Conservation (phyloP, 2,888 invertebrate genomes). For the Flexamia atlantica region DNA sequence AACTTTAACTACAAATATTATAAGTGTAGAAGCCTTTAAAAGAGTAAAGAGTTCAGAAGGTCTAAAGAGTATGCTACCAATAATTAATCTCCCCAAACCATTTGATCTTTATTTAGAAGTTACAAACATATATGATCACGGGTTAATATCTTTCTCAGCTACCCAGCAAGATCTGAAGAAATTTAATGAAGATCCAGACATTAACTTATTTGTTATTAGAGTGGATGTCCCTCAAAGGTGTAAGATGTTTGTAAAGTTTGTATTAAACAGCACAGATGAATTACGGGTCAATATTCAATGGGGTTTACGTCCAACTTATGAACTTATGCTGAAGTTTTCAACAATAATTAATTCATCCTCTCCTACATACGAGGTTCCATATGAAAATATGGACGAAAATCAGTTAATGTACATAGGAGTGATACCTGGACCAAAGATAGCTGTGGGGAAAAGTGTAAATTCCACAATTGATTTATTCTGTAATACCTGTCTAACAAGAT, state of each 20-base stretch:
- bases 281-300: neutral
- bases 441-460: neutral
- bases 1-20: neutral
- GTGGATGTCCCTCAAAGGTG: neutral
- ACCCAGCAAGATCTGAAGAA: neutral
- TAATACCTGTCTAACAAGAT: neutral
- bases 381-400: neutral
- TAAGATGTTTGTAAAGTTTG: slow-evolving; percentile 13
- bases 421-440: neutral
- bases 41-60: neutral
- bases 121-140: neutral
- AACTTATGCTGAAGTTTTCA: neutral
- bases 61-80: neutral
- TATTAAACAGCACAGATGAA: neutral
- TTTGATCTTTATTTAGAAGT: slow-evolving; percentile 1
- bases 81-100: neutral
- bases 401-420: slow-evolving; percentile 10
- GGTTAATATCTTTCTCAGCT: neutral
- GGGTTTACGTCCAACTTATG: neutral
- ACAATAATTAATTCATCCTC: neutral
- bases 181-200: neutral
- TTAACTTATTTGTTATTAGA: neutral
- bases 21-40: neutral
- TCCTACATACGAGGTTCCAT: neutral
- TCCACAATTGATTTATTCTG: neutral